Evolutionary conservation across 2,113 vertebrate genomes (phyloP).

Genomic region (Hippocampus guttulatus): DNA sequence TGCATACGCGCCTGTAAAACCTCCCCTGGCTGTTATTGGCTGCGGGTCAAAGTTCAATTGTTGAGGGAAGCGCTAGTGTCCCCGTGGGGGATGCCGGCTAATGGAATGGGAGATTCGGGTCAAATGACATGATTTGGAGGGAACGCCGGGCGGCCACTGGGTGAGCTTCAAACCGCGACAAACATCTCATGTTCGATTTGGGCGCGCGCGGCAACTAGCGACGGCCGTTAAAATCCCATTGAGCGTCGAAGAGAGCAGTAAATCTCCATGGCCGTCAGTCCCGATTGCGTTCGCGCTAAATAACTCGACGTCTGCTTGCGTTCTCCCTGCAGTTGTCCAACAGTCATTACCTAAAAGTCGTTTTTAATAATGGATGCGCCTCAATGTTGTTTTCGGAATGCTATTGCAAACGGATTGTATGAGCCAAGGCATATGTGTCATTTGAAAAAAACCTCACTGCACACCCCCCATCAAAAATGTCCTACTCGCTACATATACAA

Average conservation of each 20-base stretch:
- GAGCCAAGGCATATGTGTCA: background rate
- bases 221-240: conserved; percentile 61
- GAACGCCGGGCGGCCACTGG: conserved; percentile 42
- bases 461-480: background rate
- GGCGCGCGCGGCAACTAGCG: conserved; percentile 37
- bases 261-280: conserved; percentile 51
- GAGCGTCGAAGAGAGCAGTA: conserved; percentile 47
- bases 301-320: conserved; percentile 38
- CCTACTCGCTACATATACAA: no score
- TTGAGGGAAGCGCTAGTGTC: conserved; percentile 55
- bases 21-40: conserved; percentile 50
- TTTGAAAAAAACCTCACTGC: background rate
- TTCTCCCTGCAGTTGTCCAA: conserved; percentile 13
- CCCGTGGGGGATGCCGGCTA: conserved; percentile 66
- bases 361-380: background rate
- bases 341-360: background rate
- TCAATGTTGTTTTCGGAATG: background rate
- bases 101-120: conserved; percentile 72
- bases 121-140: conserved; percentile 66
- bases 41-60: conserved; percentile 68
- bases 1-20: conserved; percentile 55
- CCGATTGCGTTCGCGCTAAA: conserved; percentile 47
- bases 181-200: conserved; percentile 53
- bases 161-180: conserved; percentile 44
- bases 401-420: background rate